Conservation (phyloP, 2,888 invertebrate species). For the Apodemia zela region DNA sequence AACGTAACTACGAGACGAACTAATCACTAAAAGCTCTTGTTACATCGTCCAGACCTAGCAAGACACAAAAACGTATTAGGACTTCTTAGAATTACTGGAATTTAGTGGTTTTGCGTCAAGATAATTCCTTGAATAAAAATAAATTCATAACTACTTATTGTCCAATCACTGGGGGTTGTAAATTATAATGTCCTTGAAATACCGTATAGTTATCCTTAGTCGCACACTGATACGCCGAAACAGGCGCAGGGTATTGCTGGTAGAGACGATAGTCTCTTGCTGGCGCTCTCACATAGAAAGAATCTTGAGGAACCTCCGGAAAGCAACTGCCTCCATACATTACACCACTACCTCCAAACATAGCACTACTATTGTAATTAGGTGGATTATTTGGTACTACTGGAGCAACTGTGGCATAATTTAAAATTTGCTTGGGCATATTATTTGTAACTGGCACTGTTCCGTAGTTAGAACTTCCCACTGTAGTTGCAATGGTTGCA, state of each 20-base stretch:
- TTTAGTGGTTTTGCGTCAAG: not conserved
- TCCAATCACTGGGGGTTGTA: slow-evolving; percentile 69
- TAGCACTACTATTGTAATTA: slow-evolving; percentile 47
- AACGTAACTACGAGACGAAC: not conserved
- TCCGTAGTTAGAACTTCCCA: slow-evolving; percentile 59
- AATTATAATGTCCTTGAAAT: slow-evolving; percentile 74
- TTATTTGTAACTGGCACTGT: slow-evolving; percentile 49
- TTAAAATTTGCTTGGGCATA: slow-evolving; percentile 50
- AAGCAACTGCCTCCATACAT: slow-evolving; percentile 55
- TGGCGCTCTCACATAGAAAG: slow-evolving; percentile 51
- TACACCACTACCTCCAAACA: slow-evolving; percentile 49
- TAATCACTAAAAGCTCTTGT: not conserved
- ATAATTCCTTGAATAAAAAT: not conserved
- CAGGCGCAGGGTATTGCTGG: slow-evolving; percentile 61
- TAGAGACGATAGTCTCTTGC: slow-evolving; percentile 60
- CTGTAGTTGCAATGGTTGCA: slow-evolving; percentile 26
- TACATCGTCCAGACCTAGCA: not conserved
- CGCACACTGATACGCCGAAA: slow-evolving; percentile 67
- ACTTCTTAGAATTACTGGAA: no score
- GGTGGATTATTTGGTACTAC: slow-evolving; percentile 44
- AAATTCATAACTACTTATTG: slow-evolving; percentile 42
- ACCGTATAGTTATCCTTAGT: slow-evolving; percentile 70
- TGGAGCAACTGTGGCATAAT: slow-evolving; percentile 56
- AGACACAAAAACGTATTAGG: not conserved
- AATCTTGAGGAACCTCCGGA: slow-evolving; percentile 59